phyloP scores from a whole-genome alignment of 2,797 vertebrate species.

The Acipenser ruthenus region DNA sequence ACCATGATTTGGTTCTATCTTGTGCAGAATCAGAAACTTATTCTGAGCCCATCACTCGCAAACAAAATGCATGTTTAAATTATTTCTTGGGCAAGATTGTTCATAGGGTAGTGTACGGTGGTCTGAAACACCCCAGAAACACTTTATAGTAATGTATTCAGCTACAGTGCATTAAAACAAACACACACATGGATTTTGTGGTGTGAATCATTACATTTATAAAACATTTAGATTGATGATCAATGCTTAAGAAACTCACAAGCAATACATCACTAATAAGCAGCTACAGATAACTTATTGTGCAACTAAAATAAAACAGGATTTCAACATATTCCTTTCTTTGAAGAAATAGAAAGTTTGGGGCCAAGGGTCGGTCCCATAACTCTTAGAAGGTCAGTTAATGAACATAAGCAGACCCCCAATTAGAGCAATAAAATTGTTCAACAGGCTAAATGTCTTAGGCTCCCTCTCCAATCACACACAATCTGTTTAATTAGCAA shows the following conservation, averaged over 20 bases:
- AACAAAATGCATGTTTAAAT: too few species aligned
- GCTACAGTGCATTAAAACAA: too few species aligned
- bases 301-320: slow-evolving; percentile 37
- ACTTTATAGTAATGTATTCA: too few species aligned
- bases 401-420: slow-evolving; percentile 58
- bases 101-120: too few species aligned
- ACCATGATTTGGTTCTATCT: too few species aligned
- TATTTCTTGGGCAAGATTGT: too few species aligned
- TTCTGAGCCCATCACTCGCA: too few species aligned
- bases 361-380: slow-evolving; percentile 56
- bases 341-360: slow-evolving; percentile 59
- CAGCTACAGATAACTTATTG: slow-evolving; percentile 27
- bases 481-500: slow-evolving; percentile 65
- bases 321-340: slow-evolving; percentile 34
- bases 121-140: too few species aligned
- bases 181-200: too few species aligned
- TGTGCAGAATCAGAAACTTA: too few species aligned
- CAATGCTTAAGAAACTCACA: slow-evolving; percentile 33
- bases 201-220: neutral
- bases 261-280: slow-evolving; percentile 45
- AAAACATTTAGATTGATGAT: slow-evolving; percentile 5
- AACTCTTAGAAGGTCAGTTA: slow-evolving; percentile 60
- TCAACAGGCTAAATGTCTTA: slow-evolving; percentile 63
- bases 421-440: slow-evolving; percentile 63
- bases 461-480: slow-evolving; percentile 52